Evolutionary conservation across 1,140 invertebrate species (phyloP), one percentile per base, ranked within the genome.

Genomic region (Drosophila aff.): DNA sequence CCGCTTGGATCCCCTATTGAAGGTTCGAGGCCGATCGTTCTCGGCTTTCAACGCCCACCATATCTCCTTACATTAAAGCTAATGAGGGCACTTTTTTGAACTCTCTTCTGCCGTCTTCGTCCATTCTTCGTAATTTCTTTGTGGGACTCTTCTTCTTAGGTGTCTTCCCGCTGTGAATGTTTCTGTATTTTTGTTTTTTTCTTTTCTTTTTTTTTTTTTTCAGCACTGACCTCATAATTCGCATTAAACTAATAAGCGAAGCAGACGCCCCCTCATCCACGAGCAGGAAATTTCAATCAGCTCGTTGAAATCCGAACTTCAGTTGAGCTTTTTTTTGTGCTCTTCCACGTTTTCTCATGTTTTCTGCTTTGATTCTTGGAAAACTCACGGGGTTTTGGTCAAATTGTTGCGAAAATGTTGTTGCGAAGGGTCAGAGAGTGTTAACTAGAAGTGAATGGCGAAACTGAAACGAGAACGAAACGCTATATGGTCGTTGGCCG

Each of bases 211-310:
- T 66, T 44, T 66, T 44, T 65, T 58, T 41, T 66, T 69, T 81
- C 46, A 50, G 52, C 61, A 75, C 82, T 85, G 82, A 85, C 82
- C 82, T 81, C 82, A 82, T 72, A 79, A 76, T 85, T 85, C 79
- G 69, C 62, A 52, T 72, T 79, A 85, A 86, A 65, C 67, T 64
- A 79, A 78, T 79, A 73, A 73, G 52, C 66, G 44, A 50, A 50
- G 38, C 36, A 49, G 66, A 72, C 69, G 67, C 66, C 69, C 69
- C 66, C 69, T 43, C 61, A 26, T 71, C 68, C 55, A 58, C 36
- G 38, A 55, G 69, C 81, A 87, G 83, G 79, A 87, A 87, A 87
- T 87, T 81, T 87, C 83, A 81, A 84, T 84, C 53, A 84, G 69
- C 31, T 60, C 18, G 53, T 18, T 84, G 73, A 74, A 73, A 82